Evolutionary conservation across 1,140 invertebrate genomes (phyloP).

Genomic region (Eulimnadia texana): DNA sequence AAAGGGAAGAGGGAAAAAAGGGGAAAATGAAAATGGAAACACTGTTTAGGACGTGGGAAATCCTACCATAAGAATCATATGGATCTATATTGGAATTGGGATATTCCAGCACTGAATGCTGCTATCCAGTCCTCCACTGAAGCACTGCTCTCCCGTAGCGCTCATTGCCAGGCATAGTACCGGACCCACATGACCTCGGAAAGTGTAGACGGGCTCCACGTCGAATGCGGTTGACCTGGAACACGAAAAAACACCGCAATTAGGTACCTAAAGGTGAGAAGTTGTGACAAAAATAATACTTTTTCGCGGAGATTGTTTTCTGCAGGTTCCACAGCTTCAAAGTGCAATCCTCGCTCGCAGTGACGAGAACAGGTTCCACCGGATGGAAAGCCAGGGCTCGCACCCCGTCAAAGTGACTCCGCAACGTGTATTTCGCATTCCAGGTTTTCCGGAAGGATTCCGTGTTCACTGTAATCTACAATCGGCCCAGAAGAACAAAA

Average conservation of each 20-base stretch:
- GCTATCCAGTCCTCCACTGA: slow-evolving; percentile 85
- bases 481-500: too few relatives aligned
- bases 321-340: slow-evolving; percentile 98
- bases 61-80: slow-evolving; percentile 78
- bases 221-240: slow-evolving; percentile 73
- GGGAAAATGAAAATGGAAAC: not conserved
- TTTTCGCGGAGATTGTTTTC: slow-evolving; percentile 92
- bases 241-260: slow-evolving; percentile 18
- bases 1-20: too few relatives aligned
- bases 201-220: slow-evolving; percentile 96
- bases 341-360: slow-evolving; percentile 96
- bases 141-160: slow-evolving; percentile 79
- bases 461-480: slow-evolving; percentile 62
- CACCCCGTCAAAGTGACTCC: slow-evolving; percentile 96
- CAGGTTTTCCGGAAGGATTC: slow-evolving; percentile 92
- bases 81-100: slow-evolving; percentile 89
- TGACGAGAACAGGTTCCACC: slow-evolving; percentile 88
- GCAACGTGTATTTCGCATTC: slow-evolving; percentile 93
- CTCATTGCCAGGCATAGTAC: slow-evolving; percentile 89
- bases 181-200: slow-evolving; percentile 81
- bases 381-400: slow-evolving; percentile 95
- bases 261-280: too few relatives aligned
- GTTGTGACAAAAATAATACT: slow-evolving; percentile 46
- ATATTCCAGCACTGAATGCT: slow-evolving; percentile 92
- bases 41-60: not conserved